Evolutionary conservation across 2,888 invertebrate genomes (phyloP), one percentile per base, ranked within the genome.

Genomic region (Junonia oenone): DNA sequence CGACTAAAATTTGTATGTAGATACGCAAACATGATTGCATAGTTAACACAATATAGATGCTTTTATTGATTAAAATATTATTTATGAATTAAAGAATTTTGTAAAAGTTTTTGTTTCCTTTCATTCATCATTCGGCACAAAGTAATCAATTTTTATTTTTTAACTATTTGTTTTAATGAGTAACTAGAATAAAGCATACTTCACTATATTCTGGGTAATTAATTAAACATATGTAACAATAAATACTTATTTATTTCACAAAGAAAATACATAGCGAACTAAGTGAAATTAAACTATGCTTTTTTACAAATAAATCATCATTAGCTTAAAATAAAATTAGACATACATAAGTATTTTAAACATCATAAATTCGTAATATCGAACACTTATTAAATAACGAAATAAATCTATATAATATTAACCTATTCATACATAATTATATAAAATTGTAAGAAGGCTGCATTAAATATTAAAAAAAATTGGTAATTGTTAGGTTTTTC

Each of bases 21-120:
- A 55, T 52, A 52, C 31, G 48, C 33, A 46, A 58, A 60, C 63
- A 63, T 69, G 69, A 73, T 64, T 68, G 75, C 73, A 73, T 81
- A 74, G 74, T 73, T 75, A 72, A 76, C 71, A 69, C 60, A 61
- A 68, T 68, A 66, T 66, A 63, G 62, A 69, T 72, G 72, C 75
- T 76, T 76, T 76, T 81, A 81, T 72, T 73, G 72, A 68, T 69
- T 71, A 68, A 61, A 73, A 29, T 29, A 38, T 72, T 72, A 78
- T 78, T 76, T 73, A 74, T 73, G 64, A 72, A 65, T 63, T 64
- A 65, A 65, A 63, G 27, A 33, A 35, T 58, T 63, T 62, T 55
- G 55, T 51, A 61, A 48, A 45, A 47, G 6, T 0, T 11, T 6
- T 45, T 35, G 38, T 35, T 56, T n/a, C n/a, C n/a, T n/a, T n/a